Conservation (phyloP, 2,888 invertebrate genomes). For the Cephus sareptanus region DNA sequence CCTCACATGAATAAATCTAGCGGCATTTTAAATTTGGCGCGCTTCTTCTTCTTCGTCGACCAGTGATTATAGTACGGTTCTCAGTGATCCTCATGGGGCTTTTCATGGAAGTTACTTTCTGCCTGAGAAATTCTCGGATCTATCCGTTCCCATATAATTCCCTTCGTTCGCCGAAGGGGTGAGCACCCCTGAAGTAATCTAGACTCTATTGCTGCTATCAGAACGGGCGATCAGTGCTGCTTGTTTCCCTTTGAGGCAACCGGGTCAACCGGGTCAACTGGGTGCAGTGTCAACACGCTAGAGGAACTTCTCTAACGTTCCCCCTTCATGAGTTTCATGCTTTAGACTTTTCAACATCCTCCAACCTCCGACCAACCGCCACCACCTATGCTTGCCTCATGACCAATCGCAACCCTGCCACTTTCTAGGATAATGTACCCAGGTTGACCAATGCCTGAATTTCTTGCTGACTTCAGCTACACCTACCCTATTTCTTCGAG, state of each 20-base stretch:
- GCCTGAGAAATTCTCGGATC: neutral
- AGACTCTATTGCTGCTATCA: constrained; percentile 58
- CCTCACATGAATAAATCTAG: constrained; percentile 14
- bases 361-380: neutral
- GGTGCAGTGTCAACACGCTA: constrained; percentile 55
- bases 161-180: constrained; percentile 14
- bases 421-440: neutral
- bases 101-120: neutral
- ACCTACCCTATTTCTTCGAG: neutral
- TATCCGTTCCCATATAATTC: neutral
- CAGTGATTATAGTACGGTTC: constrained; percentile 41
- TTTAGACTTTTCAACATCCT: neutral
- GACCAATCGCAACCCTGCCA: neutral
- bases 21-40: constrained; percentile 39
- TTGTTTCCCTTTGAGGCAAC: constrained; percentile 56
- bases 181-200: constrained; percentile 57
- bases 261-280: constrained; percentile 56
- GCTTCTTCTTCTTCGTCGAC: constrained; percentile 41
- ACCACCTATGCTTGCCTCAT: neutral
- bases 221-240: constrained; percentile 48
- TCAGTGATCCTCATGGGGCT: neutral
- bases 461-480: neutral
- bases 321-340: constrained; percentile 17
- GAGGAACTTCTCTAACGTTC: constrained; percentile 47
- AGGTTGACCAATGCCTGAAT: neutral